Base-by-base conservation (phyloP, 1,140 invertebrate species). In the Polyergus mexicanus region DNA sequence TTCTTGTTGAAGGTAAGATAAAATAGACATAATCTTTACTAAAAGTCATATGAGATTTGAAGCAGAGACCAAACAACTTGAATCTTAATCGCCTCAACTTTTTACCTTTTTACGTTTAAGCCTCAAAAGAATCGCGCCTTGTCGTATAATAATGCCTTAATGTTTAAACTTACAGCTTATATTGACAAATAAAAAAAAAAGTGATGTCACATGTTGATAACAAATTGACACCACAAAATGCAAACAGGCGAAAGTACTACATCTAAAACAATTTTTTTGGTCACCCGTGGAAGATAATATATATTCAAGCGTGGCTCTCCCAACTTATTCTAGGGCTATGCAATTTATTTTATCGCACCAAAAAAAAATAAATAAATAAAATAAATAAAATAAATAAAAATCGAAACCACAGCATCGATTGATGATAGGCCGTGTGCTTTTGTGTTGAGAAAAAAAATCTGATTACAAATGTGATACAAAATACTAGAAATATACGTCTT, bases 131-230 rank as follows among this genome's bases (percentile, higher is more conserved):
- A 92, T 92, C 86, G 88, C 91, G 92, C 88, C 89, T 92, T 92
- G 74, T 91, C 89, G 47, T 51, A 91, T 93, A 93, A 94, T 95
- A 92, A 95, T 95, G 88, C 92, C 93, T 95, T 92, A 38, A 74
- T 72, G 92, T 95, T 95, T 95, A 91, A 95, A 95, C 91, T 95
- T 95, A 94, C 95, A 95, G 95, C 95, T 95, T 94, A 91, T 93
- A 93, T 92, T 93, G 92, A 93, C 88, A 94, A 93, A 94, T 93
- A 94, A 89, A 92, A 91, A 51, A 47, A 89, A 91, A 94, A 89
- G 89, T 92, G 93, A 94, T 94, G 93, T 94, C 92, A 47, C 44
- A 90, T 91, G 89, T 93, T 92, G 78, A 83, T 74, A 83, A 54
- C 91, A 93, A 89, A 94, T 94, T 94, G 92, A 94, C 92, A 93